These are phyloP conservation scores for Brachionus plicatilis DNA, from an alignment of 1,140 invertebrate species.

Conservation along the genomic window DNA sequence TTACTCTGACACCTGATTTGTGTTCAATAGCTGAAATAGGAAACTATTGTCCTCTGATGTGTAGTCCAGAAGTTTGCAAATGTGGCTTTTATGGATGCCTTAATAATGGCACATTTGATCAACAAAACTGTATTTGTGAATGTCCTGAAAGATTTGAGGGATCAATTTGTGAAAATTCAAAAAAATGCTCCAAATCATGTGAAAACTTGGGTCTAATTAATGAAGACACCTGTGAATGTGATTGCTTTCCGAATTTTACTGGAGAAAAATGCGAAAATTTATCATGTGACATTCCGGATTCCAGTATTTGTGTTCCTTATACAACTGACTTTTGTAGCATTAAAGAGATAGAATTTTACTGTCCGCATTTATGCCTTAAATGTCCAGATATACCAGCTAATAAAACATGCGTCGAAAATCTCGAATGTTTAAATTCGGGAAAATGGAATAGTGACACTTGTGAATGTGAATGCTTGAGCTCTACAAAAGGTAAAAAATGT, in stretches of 20 bases:
- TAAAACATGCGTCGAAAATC: background rate
- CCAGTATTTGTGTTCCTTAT: background rate
- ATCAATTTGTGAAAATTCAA: background rate
- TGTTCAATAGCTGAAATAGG: background rate
- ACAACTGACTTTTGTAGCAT: background rate
- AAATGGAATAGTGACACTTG: background rate
- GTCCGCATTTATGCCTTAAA: background rate
- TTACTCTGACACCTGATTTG: background rate
- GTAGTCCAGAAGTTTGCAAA: background rate
- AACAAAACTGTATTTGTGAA: background rate
- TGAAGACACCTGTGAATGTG: conserved; percentile 7
- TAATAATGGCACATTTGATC: conserved; percentile 20
- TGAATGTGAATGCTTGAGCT: background rate
- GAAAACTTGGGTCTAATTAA: background rate
- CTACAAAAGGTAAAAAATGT: background rate
- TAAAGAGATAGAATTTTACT: background rate
- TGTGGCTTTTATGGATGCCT: conserved; percentile 6
- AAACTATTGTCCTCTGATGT: conserved; percentile 21
- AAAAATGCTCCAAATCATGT: background rate
- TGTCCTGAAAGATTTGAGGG: background rate
- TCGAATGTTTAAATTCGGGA: background rate
- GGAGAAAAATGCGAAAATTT: conserved; percentile 9
- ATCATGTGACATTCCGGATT: background rate
- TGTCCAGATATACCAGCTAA: background rate
- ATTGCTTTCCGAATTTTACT: conserved; percentile 12